A percentile compares a stretch with the other conserved stretches of the same genome.
phyloP scores from a whole-genome alignment of 64 coral and sea anemone genomes.

The Actinia tenebrosa region DNA sequence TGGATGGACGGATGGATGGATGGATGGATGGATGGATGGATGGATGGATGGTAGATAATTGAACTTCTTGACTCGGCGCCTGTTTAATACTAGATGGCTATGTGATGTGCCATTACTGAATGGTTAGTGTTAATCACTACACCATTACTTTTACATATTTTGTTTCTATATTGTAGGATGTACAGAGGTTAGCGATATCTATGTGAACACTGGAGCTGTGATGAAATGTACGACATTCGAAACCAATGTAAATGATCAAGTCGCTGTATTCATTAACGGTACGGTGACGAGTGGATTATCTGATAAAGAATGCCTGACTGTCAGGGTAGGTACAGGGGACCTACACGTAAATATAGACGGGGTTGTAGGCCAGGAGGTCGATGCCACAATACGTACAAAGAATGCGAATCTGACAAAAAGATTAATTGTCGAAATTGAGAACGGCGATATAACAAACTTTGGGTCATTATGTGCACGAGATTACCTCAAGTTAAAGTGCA shows the following conservation, averaged over 20 bases:
- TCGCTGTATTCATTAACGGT: constrained; percentile 52
- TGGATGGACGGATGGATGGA: too few relatives aligned
- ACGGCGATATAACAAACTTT: constrained; percentile 54
- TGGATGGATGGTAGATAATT: too few relatives aligned
- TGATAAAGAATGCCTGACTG: constrained; percentile 14
- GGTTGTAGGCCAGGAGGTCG: constrained; percentile 26
- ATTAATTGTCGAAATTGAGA: constrained; percentile 24
- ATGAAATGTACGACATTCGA: constrained; percentile 26
- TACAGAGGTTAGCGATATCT: constrained; percentile 14
- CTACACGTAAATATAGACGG: constrained; percentile 33
- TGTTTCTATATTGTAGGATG: background rate
- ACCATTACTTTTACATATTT: background rate
- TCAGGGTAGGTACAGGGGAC: constrained; percentile 20
- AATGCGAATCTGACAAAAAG: constrained; percentile 31
- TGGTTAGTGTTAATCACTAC: background rate
- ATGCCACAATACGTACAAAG: background rate
- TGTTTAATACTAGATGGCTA: too few relatives aligned
- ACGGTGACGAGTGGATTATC: constrained; percentile 31
- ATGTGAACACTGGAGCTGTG: constrained; percentile 43
- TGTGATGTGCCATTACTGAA: background rate
- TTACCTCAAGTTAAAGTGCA: constrained; percentile 21
- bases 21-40: too few relatives aligned
- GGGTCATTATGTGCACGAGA: constrained; percentile 26
- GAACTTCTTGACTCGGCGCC: too few relatives aligned
- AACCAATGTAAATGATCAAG: constrained; percentile 1